A percentile compares a stretch with the other conserved stretches of the same genome.
Conservation (phyloP, 2,797 vertebrate species). For the Rhynchonycteris naso region DNA sequence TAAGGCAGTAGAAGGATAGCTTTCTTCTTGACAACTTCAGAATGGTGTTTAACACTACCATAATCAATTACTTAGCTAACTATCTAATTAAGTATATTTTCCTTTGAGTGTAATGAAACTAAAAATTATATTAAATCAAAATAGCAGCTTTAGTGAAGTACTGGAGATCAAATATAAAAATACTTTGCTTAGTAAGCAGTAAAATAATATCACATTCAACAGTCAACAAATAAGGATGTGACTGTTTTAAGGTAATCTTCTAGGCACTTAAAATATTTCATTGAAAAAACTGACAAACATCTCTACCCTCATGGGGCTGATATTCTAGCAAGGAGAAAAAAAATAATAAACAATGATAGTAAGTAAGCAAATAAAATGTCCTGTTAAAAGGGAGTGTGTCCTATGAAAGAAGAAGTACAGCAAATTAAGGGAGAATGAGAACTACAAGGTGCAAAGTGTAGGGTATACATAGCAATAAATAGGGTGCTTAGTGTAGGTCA, state of each 20-base stretch:
- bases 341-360: not conserved
- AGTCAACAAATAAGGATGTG: not conserved
- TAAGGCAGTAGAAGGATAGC: not conserved
- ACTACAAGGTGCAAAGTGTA: not conserved
- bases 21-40: not conserved
- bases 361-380: not conserved
- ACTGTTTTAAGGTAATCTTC: not conserved
- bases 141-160: not conserved
- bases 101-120: not conserved
- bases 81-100: not conserved
- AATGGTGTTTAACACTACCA: not conserved
- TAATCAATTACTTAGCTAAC: not conserved
- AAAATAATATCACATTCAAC: not conserved
- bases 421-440: not conserved
- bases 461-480: not conserved
- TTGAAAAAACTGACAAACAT: not conserved
- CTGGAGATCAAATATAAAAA: slow-evolving; percentile 39
- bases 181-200: not conserved
- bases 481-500: not conserved
- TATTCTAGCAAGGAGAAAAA: not conserved
- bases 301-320: not conserved
- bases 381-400: not conserved
- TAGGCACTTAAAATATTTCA: not conserved
- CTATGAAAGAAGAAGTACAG: not conserved
- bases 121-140: slow-evolving; percentile 53